Conservation (phyloP, 2,888 invertebrate species). For the Odontocerum albicorne region DNA sequence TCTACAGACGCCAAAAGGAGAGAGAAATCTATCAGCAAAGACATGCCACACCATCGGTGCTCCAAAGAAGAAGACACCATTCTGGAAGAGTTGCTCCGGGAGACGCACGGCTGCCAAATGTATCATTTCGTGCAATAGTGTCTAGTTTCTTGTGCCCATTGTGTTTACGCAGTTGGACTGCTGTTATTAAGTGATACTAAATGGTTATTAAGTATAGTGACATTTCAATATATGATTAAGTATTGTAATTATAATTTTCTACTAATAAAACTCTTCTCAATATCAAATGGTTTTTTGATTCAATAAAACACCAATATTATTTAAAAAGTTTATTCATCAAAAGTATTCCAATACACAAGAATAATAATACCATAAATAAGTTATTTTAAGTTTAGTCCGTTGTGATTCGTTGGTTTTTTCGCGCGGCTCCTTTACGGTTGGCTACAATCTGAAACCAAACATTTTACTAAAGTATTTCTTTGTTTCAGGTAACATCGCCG, state of each 20-base stretch:
- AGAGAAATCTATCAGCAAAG: conserved; percentile 42
- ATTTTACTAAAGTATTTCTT: conserved; percentile 21
- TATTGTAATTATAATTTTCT: conserved; percentile 19
- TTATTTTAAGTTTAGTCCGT: too few species aligned
- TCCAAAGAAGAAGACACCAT: conserved; percentile 42
- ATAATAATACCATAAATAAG: conserved; percentile 8
- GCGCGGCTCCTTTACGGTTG: conserved; percentile 10
- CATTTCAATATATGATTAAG: conserved; percentile 3
- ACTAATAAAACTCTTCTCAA: conserved; percentile 14
- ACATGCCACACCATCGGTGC: background rate
- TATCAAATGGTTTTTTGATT: conserved; percentile 6
- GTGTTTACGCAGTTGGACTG: conserved; percentile 2
- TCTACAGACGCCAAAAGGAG: conserved; percentile 55
- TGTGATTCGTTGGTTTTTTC: background rate
- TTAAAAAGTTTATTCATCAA: conserved; percentile 13
- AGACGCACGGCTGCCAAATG: conserved; percentile 65
- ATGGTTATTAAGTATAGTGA: conserved; percentile 8
- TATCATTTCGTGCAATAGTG: conserved; percentile 56
- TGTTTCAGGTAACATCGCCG: conserved; percentile 23
- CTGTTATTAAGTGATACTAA: conserved; percentile 4
- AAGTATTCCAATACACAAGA: conserved; percentile 11
- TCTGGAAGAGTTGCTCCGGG: conserved; percentile 61
- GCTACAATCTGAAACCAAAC: conserved; percentile 28
- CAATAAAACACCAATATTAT: conserved; percentile 8
- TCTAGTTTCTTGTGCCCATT: background rate